Evolutionary conservation across 1,140 invertebrate species (phyloP).

Genomic region (Ectropis grisescens): DNA sequence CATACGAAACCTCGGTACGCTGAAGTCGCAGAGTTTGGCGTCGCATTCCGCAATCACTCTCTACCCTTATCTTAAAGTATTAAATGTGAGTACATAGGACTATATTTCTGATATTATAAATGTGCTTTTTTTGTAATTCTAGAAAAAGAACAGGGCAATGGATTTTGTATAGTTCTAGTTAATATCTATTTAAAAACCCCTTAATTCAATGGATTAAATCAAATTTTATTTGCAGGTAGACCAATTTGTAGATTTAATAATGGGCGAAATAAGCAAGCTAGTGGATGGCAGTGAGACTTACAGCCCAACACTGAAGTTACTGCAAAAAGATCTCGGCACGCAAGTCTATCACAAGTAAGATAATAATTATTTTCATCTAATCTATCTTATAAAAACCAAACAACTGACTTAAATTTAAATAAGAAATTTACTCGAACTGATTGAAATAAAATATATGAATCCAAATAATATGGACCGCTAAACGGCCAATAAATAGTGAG

Average conservation of each 20-base stretch:
- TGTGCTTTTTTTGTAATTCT: too few species aligned
- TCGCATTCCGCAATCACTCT: conserved; percentile 71
- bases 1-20: conserved; percentile 74
- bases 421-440: too few species aligned
- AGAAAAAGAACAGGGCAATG: too few species aligned
- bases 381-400: conserved; percentile 2
- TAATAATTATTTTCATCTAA: neutral
- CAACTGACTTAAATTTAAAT: too few species aligned
- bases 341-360: conserved; percentile 75
- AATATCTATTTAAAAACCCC: too few species aligned
- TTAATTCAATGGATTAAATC: too few species aligned
- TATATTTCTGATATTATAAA: too few species aligned
- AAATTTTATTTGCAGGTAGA: conserved; percentile 43
- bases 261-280: conserved; percentile 77
- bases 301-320: conserved; percentile 76
- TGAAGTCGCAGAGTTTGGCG: conserved; percentile 66
- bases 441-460: too few species aligned
- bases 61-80: conserved; percentile 81
- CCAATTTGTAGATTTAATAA: conserved; percentile 76
- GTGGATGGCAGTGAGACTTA: conserved; percentile 84
- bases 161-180: too few species aligned
- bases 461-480: too few species aligned
- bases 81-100: conserved; percentile 64
- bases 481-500: too few species aligned
- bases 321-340: conserved; percentile 79